phyloP scores from a whole-genome alignment of 2,113 vertebrate genomes.

The Heterotis niloticus region DNA sequence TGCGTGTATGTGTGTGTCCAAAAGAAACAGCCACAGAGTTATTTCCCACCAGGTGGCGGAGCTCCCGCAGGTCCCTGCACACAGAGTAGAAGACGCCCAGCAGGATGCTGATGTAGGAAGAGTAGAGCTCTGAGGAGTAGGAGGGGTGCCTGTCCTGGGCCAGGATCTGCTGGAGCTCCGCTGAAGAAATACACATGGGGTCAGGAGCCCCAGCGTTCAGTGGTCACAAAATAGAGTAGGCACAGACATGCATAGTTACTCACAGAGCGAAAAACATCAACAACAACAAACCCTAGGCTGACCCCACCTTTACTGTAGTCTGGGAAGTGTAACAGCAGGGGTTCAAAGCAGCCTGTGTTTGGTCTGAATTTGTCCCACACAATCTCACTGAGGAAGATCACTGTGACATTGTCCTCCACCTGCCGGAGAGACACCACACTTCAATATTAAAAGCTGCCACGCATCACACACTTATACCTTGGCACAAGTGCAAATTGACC shows the following conservation, averaged over 20 bases:
- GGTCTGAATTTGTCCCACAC: conserved; percentile 92
- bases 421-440: conserved; percentile 42
- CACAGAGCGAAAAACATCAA: conserved; percentile 22
- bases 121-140: conserved; percentile 84
- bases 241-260: not conserved
- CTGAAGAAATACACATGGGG: conserved; percentile 55
- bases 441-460: not conserved
- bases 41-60: conserved; percentile 82
- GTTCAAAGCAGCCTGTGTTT: conserved; percentile 83
- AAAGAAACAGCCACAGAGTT: not conserved
- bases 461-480: too few relatives aligned
- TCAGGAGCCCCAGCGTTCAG: not conserved
- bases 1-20: not conserved
- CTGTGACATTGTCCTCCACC: conserved; percentile 83
- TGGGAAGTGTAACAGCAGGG: conserved; percentile 84
- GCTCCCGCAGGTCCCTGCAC: conserved; percentile 90
- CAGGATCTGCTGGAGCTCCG: conserved; percentile 85
- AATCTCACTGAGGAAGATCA: conserved; percentile 89
- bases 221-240: not conserved
- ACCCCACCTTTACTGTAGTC: conserved; percentile 92
- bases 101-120: conserved; percentile 90
- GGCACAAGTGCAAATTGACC: not conserved
- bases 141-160: conserved; percentile 76
- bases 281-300: not conserved
- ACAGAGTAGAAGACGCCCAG: conserved; percentile 94